Evolutionary conservation across 2,797 vertebrate genomes (phyloP), one percentile per base, ranked within the genome.

Genomic region (Phoeniculus purpureus): DNA sequence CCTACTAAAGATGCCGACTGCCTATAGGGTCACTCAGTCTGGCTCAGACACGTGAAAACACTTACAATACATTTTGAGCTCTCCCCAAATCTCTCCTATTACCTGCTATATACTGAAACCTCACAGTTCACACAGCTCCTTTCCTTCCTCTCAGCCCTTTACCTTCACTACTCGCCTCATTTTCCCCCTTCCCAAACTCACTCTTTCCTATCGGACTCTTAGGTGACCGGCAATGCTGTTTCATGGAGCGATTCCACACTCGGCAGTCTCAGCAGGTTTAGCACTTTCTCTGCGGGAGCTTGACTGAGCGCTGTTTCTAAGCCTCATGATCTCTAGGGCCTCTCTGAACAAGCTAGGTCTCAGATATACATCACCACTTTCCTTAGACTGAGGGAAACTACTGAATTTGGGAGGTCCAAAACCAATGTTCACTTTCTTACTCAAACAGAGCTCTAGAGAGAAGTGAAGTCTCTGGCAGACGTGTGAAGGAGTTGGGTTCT

Each of bases 141-240:
- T 88, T 88, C 60, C 58, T 58, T 84, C 60, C 54, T 90, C 45
- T 58, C 71, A 90, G 76, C n/a, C 45, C 40, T 47, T 18, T 45
- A 54, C 47, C 26, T 70, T 91, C 52, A 78, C 74, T n/a, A n/a
- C 59, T 56, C 10, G 3, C 48, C 11, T 61, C 7, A 27, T 91
- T 70, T 66, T 75, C 16, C 47, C 6, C 18, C 12, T 72, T 58
- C 40, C 31, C 40, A 71, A 70, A 62, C 27, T 51, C 45, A 87
- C 91, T 79, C 54, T 50, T 93, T n/a, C 48, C 61, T 58, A 22
- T 77, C 66, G 81, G 84, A 86, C 59, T 79, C 56, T 34, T 56
- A 31, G 85, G 89, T 80, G 60, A 87, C 50, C 59, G 64, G 66
- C 65, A 86, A 65, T 76, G 71, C 40, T 54, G n/a, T 85, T 93